These are phyloP conservation scores for Eulemur albifrons DNA, from an alignment of 2,797 vertebrate species.

Conservation along the genomic window DNA sequence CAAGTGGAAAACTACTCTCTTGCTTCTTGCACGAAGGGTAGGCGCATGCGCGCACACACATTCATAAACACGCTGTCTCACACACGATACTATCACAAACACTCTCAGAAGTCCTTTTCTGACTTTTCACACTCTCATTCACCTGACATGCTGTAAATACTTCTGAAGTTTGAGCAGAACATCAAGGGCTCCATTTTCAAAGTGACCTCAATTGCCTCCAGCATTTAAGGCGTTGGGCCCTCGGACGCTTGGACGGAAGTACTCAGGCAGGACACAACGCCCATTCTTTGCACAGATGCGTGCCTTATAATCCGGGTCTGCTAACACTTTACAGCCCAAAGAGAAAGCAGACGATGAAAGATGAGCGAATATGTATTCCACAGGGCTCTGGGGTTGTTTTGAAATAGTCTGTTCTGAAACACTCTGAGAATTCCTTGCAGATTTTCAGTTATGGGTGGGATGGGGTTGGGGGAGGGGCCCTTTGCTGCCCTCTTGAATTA, in stretches of 20 bases:
- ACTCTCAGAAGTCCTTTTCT: background rate
- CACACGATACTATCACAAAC: background rate
- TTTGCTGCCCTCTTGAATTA: background rate
- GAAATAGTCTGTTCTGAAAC: conserved; percentile 50
- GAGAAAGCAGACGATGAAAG: conserved; percentile 1
- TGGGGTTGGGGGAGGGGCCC: background rate
- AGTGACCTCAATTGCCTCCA: background rate
- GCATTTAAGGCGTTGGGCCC: background rate
- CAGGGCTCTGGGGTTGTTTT: background rate
- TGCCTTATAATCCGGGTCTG: background rate
- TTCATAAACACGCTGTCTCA: background rate
- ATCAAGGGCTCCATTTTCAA: background rate
- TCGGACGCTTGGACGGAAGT: background rate
- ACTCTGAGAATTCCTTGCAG: conserved; percentile 30
- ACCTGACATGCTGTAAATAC: background rate
- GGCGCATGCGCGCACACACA: background rate
- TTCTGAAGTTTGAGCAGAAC: background rate
- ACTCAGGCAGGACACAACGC: background rate
- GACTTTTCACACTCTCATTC: background rate
- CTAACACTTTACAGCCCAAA: background rate
- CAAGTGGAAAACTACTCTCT: background rate
- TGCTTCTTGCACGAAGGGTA: background rate
- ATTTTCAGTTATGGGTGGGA: background rate
- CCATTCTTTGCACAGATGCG: background rate
- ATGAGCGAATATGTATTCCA: background rate